Evolutionary conservation across 2,888 invertebrate genomes (phyloP).

Genomic region (Polia nebulosa): DNA sequence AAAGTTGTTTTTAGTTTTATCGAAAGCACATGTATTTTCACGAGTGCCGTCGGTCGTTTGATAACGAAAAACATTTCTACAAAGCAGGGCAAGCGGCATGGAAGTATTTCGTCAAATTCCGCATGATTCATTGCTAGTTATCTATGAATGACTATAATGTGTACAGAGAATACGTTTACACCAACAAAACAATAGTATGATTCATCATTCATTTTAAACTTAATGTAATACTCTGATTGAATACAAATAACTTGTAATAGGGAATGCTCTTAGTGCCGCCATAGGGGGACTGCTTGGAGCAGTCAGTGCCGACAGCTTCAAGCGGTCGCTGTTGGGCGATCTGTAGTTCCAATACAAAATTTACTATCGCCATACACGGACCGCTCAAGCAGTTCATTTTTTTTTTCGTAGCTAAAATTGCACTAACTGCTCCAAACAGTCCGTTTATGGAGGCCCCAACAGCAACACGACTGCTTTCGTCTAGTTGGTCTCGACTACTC

Average conservation of each 20-base stretch:
- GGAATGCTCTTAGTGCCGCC: not conserved
- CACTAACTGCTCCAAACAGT: no score
- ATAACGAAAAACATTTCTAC: conserved; percentile 52
- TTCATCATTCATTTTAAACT: conserved; percentile 38
- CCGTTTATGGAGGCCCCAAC: no score
- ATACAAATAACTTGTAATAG: conserved; percentile 31
- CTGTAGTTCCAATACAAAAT: no score
- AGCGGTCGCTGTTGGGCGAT: no score
- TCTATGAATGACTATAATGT: conserved; percentile 50
- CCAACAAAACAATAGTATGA: conserved; percentile 57
- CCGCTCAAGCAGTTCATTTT: no score
- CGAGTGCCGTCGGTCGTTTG: conserved; percentile 54
- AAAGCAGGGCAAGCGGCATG: conserved; percentile 31
- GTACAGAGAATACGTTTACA: conserved; percentile 33
- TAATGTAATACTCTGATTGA: conserved; percentile 13
- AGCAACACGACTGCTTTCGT: no score
- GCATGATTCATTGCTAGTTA: conserved; percentile 61
- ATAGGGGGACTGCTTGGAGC: no score
- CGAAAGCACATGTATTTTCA: conserved; percentile 50
- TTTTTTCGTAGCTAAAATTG: no score
- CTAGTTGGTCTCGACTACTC: no score
- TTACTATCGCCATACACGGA: no score
- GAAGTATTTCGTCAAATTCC: conserved; percentile 45
- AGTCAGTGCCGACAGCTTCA: no score
- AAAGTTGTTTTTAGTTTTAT: conserved; percentile 51